Conservation (phyloP, 2,797 vertebrate genomes). For the Clarias pachynema region DNA sequence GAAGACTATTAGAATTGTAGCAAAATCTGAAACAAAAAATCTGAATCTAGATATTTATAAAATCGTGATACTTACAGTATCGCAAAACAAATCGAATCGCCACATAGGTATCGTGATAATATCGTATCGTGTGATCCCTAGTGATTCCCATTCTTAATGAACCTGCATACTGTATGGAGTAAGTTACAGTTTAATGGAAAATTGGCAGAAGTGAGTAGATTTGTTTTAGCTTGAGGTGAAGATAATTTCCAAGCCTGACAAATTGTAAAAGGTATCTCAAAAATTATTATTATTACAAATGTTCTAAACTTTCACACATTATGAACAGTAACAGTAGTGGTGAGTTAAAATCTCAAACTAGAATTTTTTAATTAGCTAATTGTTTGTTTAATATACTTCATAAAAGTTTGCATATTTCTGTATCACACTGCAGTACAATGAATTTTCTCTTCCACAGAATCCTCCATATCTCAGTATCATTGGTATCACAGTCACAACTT, state of each 20-base stretch:
- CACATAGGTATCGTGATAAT: too few species aligned
- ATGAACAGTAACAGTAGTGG: not conserved
- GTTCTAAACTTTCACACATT: not conserved
- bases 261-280: not conserved
- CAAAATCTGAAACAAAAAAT: too few species aligned
- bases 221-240: not conserved
- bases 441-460: too few species aligned
- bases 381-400: not conserved
- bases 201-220: not conserved
- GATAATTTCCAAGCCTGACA: not conserved
- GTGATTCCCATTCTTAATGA: not conserved
- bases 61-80: too few species aligned
- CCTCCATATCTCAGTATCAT: too few species aligned
- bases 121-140: too few species aligned
- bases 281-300: not conserved
- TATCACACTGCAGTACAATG: too few species aligned
- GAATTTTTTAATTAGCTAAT: not conserved
- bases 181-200: not conserved
- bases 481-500: too few species aligned
- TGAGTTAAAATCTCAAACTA: not conserved
- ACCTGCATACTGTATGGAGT: not conserved
- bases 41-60: too few species aligned
- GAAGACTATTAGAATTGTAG: too few species aligned
- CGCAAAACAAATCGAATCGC: too few species aligned
- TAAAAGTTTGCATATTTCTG: too few species aligned